phyloP scores from a whole-genome alignment of 1,140 invertebrate genomes.

The Bicyclus anynana region DNA sequence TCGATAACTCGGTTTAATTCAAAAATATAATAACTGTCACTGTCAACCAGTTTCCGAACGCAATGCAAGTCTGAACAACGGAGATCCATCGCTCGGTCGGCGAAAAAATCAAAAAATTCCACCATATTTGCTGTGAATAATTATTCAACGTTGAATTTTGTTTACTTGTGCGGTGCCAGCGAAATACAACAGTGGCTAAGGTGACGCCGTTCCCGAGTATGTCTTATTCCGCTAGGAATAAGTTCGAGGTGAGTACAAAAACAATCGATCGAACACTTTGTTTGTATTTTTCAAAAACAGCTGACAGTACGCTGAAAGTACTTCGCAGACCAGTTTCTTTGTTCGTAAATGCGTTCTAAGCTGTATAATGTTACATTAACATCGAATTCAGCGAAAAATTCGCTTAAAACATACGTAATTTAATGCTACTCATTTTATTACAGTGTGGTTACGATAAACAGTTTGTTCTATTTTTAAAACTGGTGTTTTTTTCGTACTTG shows the following conservation, averaged over 20 bases:
- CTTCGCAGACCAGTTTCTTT: conserved; percentile 30
- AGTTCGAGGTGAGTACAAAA: conserved; percentile 75
- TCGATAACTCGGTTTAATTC: no score
- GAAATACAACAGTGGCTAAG: conserved; percentile 65
- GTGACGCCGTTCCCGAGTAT: conserved; percentile 70
- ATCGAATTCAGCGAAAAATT: neutral
- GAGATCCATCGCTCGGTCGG: conserved; percentile 39
- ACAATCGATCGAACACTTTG: conserved; percentile 52
- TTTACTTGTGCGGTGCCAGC: conserved; percentile 36
- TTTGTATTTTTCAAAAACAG: conserved; percentile 74
- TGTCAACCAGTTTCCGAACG: conserved; percentile 25
- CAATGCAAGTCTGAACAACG: conserved; percentile 23
- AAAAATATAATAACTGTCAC: no score
- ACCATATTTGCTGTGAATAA: conserved; percentile 48
- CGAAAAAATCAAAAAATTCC: conserved; percentile 48
- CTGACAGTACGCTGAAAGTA: conserved; percentile 69
- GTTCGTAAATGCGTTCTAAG: conserved; percentile 25
- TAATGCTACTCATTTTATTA: neutral
- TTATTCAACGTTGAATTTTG: conserved; percentile 16
- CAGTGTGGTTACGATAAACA: conserved; percentile 2
- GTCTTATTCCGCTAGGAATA: conserved; percentile 78
- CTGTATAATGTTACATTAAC: conserved; percentile 1
- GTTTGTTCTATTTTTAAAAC: conserved; percentile 23
- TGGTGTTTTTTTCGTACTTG: conserved; percentile 11
- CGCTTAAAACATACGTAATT: neutral